Evolutionary conservation across 2,797 vertebrate species (phyloP), one percentile per base, ranked within the genome.

Genomic region (Sebastes hubbsi): DNA sequence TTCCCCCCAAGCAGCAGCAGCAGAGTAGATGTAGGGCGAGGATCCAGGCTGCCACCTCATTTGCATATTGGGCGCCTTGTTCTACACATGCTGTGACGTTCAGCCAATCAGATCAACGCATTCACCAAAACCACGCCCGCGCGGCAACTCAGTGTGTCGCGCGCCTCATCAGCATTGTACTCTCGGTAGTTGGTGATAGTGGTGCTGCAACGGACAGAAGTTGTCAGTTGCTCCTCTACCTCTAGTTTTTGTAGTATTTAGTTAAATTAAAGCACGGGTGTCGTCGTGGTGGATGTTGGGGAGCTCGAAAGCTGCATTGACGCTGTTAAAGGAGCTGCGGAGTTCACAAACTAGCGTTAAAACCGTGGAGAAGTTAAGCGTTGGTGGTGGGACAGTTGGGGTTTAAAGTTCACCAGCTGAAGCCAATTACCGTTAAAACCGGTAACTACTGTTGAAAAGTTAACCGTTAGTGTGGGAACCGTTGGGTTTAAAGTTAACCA

Each of bases 91-190:
- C 9, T 6, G 30, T 1, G 2, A 55, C 25, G 32, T 25, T 5
- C 0, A 52, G 18, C 95, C 95, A 95, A 96, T 95, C 90, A 81
- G 29, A 5, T 29, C 14, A 3, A 3, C 3, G 2, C 8, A 16
- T 49, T 56, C 63, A 1, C 5, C 8, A 86, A 67, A 86, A 59
- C 88, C 90, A 85, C 91, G 83, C 93, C 92, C 77, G 86, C 93
- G 92, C 92, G 91, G 72, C 84, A 93, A 90, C 80, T 80, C 59
- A 67, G 83, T 79, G 60, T 88, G 36, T 38, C 82, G 90, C 61
- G 89, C 81, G 91, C 88, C 14, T 80, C 69, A 14, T 20, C 64
- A 70, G 38, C 67, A 59, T 84, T 80, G 86, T 89, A 29, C 16
- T 18, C 8, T 38, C 12, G 12, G 12, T 2, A 13, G 36, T 13